Percentiles rank a stretch among this genome's conserved stretches.
Conservation (phyloP, 2,113 vertebrate species). For the Neolamprologus hecqui region DNA sequence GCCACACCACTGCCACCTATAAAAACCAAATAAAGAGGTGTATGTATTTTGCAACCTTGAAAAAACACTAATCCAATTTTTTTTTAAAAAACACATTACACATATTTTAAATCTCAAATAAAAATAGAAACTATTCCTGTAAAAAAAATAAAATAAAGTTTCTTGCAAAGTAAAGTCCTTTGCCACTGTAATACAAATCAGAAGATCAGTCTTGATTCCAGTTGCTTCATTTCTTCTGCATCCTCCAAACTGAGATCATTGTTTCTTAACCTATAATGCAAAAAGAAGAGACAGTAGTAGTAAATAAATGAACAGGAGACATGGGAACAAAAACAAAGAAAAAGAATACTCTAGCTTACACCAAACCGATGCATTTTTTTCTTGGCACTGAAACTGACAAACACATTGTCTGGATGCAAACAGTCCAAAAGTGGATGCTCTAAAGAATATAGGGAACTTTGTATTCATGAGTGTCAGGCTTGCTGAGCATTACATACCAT, state of each 20-base stretch:
- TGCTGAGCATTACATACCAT: constrained; percentile 63
- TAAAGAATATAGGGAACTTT: not conserved
- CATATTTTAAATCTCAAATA: not conserved
- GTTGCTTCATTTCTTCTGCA: constrained; percentile 46
- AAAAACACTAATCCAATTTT: not conserved
- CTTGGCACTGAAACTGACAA: not conserved
- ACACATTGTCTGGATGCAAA: not conserved
- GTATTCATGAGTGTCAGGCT: not conserved
- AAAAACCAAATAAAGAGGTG: not conserved
- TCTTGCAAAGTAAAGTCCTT: not conserved
- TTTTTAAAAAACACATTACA: not conserved
- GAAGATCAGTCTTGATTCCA: constrained; percentile 71
- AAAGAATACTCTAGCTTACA: not conserved
- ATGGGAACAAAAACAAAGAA: not conserved
- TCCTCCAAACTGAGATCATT: constrained; percentile 73
- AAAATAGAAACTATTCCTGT: not conserved
- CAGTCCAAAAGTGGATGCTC: not conserved
- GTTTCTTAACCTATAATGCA: constrained; percentile 71
- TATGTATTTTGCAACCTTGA: not conserved
- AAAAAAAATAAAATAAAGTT: constrained; percentile 1
- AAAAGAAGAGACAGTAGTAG: not conserved
- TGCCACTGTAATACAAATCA: constrained; percentile 29
- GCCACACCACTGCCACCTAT: not conserved
- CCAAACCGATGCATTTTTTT: not conserved
- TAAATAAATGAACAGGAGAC: not conserved